A percentile compares a stretch with the other conserved stretches of the same genome.
Conservation (phyloP, 2,888 invertebrate genomes). For the Aphidius colemani region DNA sequence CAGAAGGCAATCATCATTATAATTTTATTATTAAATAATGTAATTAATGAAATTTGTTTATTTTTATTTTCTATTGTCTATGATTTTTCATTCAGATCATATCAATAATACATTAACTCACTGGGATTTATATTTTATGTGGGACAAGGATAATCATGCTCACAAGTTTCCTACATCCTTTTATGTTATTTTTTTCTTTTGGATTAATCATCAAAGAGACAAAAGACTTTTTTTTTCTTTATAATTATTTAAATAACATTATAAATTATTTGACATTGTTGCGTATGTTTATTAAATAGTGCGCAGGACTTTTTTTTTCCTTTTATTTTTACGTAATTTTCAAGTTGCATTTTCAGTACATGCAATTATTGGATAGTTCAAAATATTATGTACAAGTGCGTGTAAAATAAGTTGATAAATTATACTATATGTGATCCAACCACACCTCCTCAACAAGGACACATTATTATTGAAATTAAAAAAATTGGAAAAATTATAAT, state of each 20-base stretch:
- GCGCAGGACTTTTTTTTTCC: no score
- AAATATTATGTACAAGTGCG: constrained; percentile 3
- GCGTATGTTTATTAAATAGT: no score
- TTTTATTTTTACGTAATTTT: no score
- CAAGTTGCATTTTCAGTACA: no score
- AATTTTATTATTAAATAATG: neutral
- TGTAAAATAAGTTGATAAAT: constrained; percentile 34
- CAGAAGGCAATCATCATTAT: no score
- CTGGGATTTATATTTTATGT: constrained; percentile 11
- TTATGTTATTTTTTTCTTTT: neutral
- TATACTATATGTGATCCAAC: constrained; percentile 32
- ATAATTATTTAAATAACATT: no score
- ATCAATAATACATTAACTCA: constrained; percentile 15
- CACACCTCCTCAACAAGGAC: constrained; percentile 51
- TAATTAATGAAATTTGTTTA: neutral
- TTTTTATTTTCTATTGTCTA: neutral
- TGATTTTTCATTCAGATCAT: constrained; percentile 15
- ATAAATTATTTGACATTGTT: no score
- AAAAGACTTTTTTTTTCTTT: neutral
- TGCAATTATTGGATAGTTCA: no score
- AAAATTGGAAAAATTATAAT: neutral
- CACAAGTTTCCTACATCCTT: constrained; percentile 20
- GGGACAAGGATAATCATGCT: constrained; percentile 20
- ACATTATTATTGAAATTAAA: constrained; percentile 43
- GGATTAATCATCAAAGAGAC: constrained; percentile 3